Evolutionary conservation across 2,797 vertebrate genomes (phyloP).

Genomic region (Malacoctenus gilli): DNA sequence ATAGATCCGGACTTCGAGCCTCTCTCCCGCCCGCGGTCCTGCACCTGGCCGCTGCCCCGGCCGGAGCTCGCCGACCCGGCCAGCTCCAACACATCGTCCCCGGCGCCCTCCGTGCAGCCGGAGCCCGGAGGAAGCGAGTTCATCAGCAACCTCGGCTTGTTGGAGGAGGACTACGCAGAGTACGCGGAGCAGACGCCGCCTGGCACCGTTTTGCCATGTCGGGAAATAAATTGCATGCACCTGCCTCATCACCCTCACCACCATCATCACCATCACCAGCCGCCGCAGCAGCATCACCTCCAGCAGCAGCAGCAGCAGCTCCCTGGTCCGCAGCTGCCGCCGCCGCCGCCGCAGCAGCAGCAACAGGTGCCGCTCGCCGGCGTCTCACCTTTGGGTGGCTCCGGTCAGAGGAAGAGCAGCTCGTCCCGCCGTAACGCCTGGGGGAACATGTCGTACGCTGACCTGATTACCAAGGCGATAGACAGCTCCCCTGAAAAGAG

Average conservation of each 20-base stretch:
- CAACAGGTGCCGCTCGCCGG: conserved; percentile 81
- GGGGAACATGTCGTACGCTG: conserved; percentile 98
- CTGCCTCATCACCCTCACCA: conserved; percentile 56
- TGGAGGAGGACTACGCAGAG: conserved; percentile 87
- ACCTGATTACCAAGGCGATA: conserved; percentile 97
- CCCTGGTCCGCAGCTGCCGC: conserved; percentile 67
- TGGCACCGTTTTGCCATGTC: conserved; percentile 82
- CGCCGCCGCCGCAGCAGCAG: conserved; percentile 78
- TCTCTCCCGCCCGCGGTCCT: conserved; percentile 91
- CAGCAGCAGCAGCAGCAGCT: conserved; percentile 63
- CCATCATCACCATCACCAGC: conserved; percentile 48
- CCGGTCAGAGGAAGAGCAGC: conserved; percentile 91
- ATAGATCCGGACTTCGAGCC: conserved; percentile 97
- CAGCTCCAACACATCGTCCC: conserved; percentile 88
- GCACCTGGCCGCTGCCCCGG: conserved; percentile 95
- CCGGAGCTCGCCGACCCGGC: conserved; percentile 87
- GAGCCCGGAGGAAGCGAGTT: conserved; percentile 86
- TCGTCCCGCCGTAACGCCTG: conserved; percentile 96
- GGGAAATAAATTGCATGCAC: conserved; percentile 77
- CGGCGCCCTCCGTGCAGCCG: conserved; percentile 82
- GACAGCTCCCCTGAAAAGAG: conserved; percentile 96
- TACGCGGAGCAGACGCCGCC: conserved; percentile 74
- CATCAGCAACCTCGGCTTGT: conserved; percentile 85
- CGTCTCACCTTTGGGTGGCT: conserved; percentile 73
- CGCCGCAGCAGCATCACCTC: conserved; percentile 19